Evolutionary conservation across 2,888 invertebrate genomes (phyloP).

Genomic region (Psylliodes chrysocephalus): DNA sequence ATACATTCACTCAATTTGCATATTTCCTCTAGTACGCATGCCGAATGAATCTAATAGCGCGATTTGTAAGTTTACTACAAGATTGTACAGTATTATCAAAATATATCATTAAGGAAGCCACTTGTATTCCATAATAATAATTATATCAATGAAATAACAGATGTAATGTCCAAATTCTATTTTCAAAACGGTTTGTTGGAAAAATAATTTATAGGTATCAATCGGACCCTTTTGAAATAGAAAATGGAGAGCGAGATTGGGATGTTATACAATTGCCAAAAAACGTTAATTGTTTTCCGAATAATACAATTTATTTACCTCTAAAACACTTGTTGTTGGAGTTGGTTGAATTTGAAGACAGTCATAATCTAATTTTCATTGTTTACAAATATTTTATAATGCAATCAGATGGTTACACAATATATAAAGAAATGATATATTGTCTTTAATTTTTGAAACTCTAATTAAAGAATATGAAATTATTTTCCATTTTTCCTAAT

Average conservation of each 20-base stretch:
- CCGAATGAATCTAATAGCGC: conserved; percentile 12
- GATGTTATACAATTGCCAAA: neutral
- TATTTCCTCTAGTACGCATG: conserved; percentile 15
- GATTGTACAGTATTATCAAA: conserved; percentile 63
- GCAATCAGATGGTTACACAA: too few species aligned
- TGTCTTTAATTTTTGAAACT: too few species aligned
- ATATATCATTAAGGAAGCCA: conserved; percentile 32
- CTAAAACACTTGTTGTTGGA: too few species aligned
- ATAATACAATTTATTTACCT: too few species aligned
- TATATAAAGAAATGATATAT: too few species aligned
- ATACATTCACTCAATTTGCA: conserved; percentile 3
- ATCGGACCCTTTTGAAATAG: neutral
- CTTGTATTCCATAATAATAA: conserved; percentile 29
- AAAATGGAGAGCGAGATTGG: neutral
- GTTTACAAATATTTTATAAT: too few species aligned
- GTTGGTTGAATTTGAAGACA: too few species aligned
- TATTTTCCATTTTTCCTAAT: too few species aligned
- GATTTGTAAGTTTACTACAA: conserved; percentile 26
- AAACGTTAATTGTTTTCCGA: too few species aligned
- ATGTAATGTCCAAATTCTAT: conserved; percentile 15
- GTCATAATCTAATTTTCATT: too few species aligned
- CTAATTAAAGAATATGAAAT: too few species aligned
- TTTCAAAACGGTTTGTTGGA: neutral
- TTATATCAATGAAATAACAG: conserved; percentile 23
- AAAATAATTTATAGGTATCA: neutral